A percentile compares a stretch with the other conserved stretches of the same genome.
Evolutionary conservation across 2,797 vertebrate genomes (phyloP).

Genomic region (Picus viridis): DNA sequence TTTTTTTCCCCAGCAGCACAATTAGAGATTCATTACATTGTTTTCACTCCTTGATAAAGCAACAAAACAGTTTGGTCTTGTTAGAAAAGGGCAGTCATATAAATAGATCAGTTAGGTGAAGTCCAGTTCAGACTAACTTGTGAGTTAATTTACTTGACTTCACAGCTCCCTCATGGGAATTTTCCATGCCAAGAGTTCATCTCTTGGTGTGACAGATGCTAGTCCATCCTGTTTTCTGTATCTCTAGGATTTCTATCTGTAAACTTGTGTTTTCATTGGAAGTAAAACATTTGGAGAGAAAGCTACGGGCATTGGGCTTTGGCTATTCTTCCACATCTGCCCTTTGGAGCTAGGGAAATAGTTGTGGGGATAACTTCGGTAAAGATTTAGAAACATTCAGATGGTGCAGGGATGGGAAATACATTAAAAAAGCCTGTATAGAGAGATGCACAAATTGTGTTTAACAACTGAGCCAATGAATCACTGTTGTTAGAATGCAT

Average conservation of each 20-base stretch:
- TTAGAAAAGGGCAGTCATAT: neutral
- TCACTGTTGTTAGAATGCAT: slow-evolving; percentile 50
- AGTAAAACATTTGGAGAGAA: slow-evolving; percentile 38
- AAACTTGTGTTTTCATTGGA: slow-evolving; percentile 16
- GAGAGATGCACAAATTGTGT: slow-evolving; percentile 32
- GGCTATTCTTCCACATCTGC: slow-evolving; percentile 6
- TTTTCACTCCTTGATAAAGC: slow-evolving; percentile 10
- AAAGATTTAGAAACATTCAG: slow-evolving; percentile 20
- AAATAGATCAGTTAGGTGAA: neutral
- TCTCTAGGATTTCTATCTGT: neutral
- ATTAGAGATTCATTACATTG: neutral
- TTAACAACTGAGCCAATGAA: slow-evolving; percentile 66
- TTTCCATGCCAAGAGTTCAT: neutral
- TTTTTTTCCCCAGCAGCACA: neutral
- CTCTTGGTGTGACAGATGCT: slow-evolving; percentile 15
- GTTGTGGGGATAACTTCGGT: slow-evolving; percentile 2
- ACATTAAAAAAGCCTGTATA: slow-evolving; percentile 29
- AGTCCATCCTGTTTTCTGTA: neutral
- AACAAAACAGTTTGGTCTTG: neutral
- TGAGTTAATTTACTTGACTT: slow-evolving; percentile 2
- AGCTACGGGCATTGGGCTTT: neutral
- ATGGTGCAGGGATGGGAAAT: slow-evolving; percentile 10
- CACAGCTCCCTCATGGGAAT: neutral
- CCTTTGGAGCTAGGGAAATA: neutral
- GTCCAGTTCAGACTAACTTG: neutral